Conservation (phyloP, 1,140 invertebrate genomes). For the Zaprionus taronus region DNA sequence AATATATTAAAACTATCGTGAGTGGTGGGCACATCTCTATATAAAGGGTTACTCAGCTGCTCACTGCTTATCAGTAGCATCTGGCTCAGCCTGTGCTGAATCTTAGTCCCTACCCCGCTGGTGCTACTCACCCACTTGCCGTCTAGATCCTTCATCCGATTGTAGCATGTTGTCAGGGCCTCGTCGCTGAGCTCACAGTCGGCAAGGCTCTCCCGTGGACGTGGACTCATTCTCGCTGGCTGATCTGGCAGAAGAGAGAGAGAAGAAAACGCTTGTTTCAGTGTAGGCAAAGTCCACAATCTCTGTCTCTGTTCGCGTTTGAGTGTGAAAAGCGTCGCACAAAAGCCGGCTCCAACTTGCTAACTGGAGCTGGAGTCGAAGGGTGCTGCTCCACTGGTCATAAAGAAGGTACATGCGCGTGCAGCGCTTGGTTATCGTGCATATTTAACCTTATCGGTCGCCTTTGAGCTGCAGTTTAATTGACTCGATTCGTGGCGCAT, state of each 20-base stretch:
- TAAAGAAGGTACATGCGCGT: not conserved
- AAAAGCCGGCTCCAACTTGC: not conserved
- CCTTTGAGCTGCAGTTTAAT: constrained; percentile 20
- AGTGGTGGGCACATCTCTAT: too few species aligned
- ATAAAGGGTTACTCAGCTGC: not conserved
- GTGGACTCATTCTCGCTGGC: constrained; percentile 51
- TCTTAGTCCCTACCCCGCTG: not conserved
- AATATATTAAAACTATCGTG: too few species aligned
- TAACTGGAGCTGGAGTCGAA: not conserved
- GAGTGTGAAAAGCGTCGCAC: not conserved
- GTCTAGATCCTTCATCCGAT: constrained; percentile 42
- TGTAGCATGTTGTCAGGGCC: constrained; percentile 31
- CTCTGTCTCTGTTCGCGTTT: not conserved
- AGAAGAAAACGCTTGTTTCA: not conserved
- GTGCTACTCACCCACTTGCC: constrained; percentile 28
- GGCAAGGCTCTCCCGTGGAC: constrained; percentile 52
- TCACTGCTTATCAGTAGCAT: not conserved
- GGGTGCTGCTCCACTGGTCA: not conserved
- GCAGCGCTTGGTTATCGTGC: constrained; percentile 4
- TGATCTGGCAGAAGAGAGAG: not conserved
- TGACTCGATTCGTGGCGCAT: not conserved
- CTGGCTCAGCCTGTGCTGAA: not conserved
- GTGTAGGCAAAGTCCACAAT: not conserved
- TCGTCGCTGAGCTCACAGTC: constrained; percentile 31
- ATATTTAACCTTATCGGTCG: constrained; percentile 3